Percentiles rank a stretch among this genome's conserved stretches.
Conservation (phyloP, 2,797 vertebrate species). For the Hypotaenidia okinawae region DNA sequence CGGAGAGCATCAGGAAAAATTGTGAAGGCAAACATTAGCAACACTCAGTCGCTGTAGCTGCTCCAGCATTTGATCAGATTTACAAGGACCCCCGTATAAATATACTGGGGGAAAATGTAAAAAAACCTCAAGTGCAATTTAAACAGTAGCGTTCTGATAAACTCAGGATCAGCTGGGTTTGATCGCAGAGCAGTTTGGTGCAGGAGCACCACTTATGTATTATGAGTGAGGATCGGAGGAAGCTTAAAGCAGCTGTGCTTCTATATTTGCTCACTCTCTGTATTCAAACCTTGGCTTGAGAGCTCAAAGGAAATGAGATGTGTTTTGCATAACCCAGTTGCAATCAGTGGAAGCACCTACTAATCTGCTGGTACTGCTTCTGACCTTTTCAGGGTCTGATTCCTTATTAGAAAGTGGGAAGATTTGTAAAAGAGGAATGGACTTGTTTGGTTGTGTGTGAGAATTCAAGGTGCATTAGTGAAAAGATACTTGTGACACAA, state of each 20-base stretch:
- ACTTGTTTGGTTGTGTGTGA: not conserved
- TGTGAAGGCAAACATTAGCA: not conserved
- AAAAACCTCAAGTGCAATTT: conserved; percentile 25
- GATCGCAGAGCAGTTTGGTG: conserved; percentile 8
- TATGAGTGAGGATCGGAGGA: conserved; percentile 30
- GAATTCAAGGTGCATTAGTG: not conserved
- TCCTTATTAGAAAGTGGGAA: conserved; percentile 32
- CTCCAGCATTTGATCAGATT: conserved; percentile 2
- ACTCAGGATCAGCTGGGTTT: conserved; percentile 55
- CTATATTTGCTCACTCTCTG: conserved; percentile 60
- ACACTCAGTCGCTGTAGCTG: not conserved
- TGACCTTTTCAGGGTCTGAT: conserved; percentile 47
- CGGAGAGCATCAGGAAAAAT: not conserved
- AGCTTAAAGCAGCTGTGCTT: conserved; percentile 62
- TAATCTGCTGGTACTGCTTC: conserved; percentile 35
- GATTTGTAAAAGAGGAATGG: not conserved
- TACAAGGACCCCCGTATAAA: conserved; percentile 22
- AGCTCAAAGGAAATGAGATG: conserved; percentile 64
- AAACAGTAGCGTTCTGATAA: conserved; percentile 30
- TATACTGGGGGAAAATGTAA: not conserved
- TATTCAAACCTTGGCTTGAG: conserved; percentile 66
- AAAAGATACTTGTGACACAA: not conserved
- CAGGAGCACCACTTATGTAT: conserved; percentile 54
- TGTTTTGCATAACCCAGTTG: conserved; percentile 65
- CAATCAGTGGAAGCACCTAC: conserved; percentile 66